Base-by-base conservation (phyloP, 2,888 invertebrate species). In the Mesochorus sp. region DNA sequence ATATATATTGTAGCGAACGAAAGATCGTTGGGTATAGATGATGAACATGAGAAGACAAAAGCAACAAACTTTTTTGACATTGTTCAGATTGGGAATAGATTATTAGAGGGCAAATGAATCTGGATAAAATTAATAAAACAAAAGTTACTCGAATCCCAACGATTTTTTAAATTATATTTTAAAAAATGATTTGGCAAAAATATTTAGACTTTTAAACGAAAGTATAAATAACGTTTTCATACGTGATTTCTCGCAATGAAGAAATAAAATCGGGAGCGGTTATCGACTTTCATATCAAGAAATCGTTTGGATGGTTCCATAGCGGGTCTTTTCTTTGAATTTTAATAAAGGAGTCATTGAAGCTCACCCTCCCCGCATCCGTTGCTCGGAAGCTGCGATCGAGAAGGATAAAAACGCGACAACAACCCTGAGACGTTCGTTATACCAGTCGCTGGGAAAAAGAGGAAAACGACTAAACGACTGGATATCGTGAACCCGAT, bases 401-500 rank as follows among this genome's bases (percentile, higher is more conserved):
- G 31, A 19, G 51, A 71, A 66, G 19, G 19, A 5, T 47, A 37
- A 17, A 47, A 21, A 17, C 28, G 61, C 21, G 61, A 61, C 37
- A 26, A 74, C 31, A 44, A 19, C 44, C 24, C n/a, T 66, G 47
- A 64, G 24, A 51, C 14, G 61, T 62, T 77, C 74, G 73, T 62
- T 74, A 71, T 53, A 42, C 76, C 12, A 39, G 67, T 71, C 47
- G 42, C 28, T 61, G 72, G 68, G 71, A 55, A 80, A 78, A 47
- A 26, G 72, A 59, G 42, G 67, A 59, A 79, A 77, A 74, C 62
- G 76, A 53, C 76, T 68, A 71, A 80, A 81, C 57, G 67, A 66
- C 51, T 42, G 68, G 71, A 82, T 80, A 81, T 81, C 76, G 80
- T 49, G 74, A 79, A 78, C 59, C 72, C 80, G 66, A 76, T 80